Evolutionary conservation across 2,797 vertebrate genomes (phyloP), one percentile per base, ranked within the genome.

Genomic region (Cyclura pinguis): DNA sequence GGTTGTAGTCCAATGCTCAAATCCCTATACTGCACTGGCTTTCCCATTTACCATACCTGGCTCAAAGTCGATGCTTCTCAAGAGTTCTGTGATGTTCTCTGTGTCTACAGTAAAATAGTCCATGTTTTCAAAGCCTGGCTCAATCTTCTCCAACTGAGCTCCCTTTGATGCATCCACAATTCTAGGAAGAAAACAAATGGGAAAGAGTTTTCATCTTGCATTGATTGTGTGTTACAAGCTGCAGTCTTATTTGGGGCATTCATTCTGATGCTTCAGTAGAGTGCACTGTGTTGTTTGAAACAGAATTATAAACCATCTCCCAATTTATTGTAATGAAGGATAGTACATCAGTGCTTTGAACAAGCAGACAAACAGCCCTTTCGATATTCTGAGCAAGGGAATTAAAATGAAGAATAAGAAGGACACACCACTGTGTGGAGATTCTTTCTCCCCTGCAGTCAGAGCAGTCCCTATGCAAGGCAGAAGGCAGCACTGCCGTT

Each of bases 61-160:
- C 14, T 97, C 97, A 55, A 99, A 99, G 96, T 98, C 97, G 92
- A 99, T 97, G 94, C 97, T 97, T 0, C 90, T 95, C 62, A 99
- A 94, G 13, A 98, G 93, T 0, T 98, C 96, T 7, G 97, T 96
- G 57, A 98, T 97, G 4, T 98, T 97, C 29, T 98, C 98, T 18
- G 98, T 98, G 85, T 98, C 97, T 93, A 99, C 80, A 0, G 98
- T 97, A 95, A 99, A 99, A 96, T 98, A 97, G 42, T 99, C 99
- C 99, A 99, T 99, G 96, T 96, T 98, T 96, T 99, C 99, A 8
- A 98, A 99, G 88, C 98, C 98, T 0, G 97, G 98, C 92, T 99
- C 98, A 0, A 97, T 98, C 92, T 98, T 97, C 86, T 97, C 96
- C 91, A 98, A 95, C 38, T 95, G 96, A 32, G 96, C 96, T 0